Evolutionary conservation across 2,888 invertebrate species (phyloP).

Genomic region (Hyalella azteca): DNA sequence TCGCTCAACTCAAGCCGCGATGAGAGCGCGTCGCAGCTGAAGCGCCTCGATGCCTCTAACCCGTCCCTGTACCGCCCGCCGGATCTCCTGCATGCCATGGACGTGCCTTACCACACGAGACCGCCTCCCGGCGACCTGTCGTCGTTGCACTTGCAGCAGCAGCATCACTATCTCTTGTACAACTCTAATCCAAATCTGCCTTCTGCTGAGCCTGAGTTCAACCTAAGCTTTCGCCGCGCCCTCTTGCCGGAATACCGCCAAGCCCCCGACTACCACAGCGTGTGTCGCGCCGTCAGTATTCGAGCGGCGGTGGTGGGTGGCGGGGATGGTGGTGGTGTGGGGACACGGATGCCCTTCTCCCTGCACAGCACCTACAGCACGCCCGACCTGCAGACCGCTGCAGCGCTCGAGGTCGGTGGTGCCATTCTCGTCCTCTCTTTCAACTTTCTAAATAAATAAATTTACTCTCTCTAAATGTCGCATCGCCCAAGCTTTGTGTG

Average conservation of each 20-base stretch:
- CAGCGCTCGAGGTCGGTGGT: slow-evolving; percentile 1
- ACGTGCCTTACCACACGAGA: slow-evolving; percentile 23
- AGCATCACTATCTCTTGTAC: slow-evolving; percentile 44
- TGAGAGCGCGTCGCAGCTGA: slow-evolving; percentile 49
- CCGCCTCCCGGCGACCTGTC: slow-evolving; percentile 45
- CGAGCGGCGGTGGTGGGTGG: background rate
- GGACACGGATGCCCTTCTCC: background rate
- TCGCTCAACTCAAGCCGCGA: slow-evolving; percentile 40
- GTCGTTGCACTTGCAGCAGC: slow-evolving; percentile 38
- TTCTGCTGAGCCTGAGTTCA: slow-evolving; percentile 21
- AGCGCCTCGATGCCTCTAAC: slow-evolving; percentile 47
- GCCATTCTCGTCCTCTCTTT: background rate
- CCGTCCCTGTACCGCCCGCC: slow-evolving; percentile 42
- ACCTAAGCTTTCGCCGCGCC: slow-evolving; percentile 44
- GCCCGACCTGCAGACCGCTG: slow-evolving; percentile 8
- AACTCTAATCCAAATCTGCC: slow-evolving; percentile 50
- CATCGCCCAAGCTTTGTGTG: too few relatives aligned
- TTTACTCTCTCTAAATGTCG: background rate
- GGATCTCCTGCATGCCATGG: slow-evolving; percentile 57
- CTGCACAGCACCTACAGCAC: slow-evolving; percentile 35
- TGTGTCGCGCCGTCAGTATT: slow-evolving; percentile 4
- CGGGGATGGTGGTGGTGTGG: background rate
- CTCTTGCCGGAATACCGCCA: slow-evolving; percentile 68
- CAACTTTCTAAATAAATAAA: background rate
- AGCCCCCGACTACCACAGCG: slow-evolving; percentile 74